Conservation (phyloP, 1,140 invertebrate species). For the Mizuhopecten yessoensis region DNA sequence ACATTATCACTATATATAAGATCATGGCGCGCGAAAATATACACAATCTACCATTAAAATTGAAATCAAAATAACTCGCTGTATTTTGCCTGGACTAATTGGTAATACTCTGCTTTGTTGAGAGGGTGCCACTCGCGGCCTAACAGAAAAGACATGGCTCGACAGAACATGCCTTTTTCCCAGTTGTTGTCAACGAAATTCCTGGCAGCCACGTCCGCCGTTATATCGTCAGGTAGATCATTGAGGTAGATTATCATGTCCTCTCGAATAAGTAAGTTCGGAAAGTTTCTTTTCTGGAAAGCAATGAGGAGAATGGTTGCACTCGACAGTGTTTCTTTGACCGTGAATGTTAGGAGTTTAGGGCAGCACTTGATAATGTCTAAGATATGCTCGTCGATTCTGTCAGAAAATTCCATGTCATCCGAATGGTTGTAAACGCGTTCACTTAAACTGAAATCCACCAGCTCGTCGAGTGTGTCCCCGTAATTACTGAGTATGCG, state of each 20-base stretch:
- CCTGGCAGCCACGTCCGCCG: background rate
- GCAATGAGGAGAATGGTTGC: conserved; percentile 52
- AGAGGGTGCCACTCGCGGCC: conserved; percentile 48
- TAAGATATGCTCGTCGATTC: conserved; percentile 54
- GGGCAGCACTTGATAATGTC: conserved; percentile 49
- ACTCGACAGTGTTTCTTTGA: conserved; percentile 58
- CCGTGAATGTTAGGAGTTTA: conserved; percentile 43
- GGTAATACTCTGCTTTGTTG: conserved; percentile 43
- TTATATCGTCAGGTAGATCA: conserved; percentile 50
- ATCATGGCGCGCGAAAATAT: background rate
- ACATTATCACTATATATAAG: background rate
- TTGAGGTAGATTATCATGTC: conserved; percentile 58
- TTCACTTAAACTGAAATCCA: conserved; percentile 51
- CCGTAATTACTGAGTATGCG: conserved; percentile 41
- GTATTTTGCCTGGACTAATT: conserved; percentile 42
- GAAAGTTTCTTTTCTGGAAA: conserved; percentile 47
- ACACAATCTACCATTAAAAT: background rate
- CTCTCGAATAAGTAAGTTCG: conserved; percentile 47
- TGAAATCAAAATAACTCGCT: conserved; percentile 35
- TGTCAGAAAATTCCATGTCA: background rate
- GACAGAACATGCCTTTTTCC: conserved; percentile 43
- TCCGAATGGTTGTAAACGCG: conserved; percentile 43
- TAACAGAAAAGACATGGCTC: conserved; percentile 52
- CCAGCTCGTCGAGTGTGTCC: conserved; percentile 50
- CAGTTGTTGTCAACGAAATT: conserved; percentile 24